These are phyloP conservation scores for Malurus melanocephalus DNA, from an alignment of 2,113 vertebrate species.

Conservation along the genomic window DNA sequence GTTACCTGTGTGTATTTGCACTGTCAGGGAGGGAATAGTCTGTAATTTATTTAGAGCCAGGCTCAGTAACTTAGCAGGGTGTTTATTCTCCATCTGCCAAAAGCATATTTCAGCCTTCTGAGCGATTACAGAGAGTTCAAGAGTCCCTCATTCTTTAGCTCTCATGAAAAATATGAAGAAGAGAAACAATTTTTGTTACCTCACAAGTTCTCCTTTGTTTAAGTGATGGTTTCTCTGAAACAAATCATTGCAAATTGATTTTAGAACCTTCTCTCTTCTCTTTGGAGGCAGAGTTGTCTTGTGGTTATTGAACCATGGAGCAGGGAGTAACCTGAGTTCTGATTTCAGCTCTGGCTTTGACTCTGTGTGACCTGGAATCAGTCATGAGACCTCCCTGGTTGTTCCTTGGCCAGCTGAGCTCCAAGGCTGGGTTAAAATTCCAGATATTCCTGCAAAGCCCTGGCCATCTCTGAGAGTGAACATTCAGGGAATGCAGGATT, in stretches of 20 bases:
- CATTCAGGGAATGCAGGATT: neutral
- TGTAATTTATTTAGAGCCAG: neutral
- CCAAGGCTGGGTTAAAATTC: neutral
- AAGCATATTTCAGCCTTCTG: neutral
- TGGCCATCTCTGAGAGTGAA: neutral
- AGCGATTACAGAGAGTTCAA: neutral
- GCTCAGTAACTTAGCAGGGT: neutral
- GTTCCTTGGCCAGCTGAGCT: neutral
- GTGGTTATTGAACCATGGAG: constrained; percentile 7
- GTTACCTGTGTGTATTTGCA: neutral
- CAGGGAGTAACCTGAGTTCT: neutral
- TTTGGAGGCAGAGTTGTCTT: constrained; percentile 16
- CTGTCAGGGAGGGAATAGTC: neutral
- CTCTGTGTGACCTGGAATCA: constrained; percentile 33
- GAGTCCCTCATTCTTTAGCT: neutral
- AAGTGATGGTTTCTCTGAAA: neutral
- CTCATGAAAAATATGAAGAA: neutral
- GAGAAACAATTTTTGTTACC: neutral
- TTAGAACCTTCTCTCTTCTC: neutral
- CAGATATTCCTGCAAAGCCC: neutral
- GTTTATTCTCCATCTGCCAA: neutral
- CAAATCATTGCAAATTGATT: constrained; percentile 30
- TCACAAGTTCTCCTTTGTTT: neutral
- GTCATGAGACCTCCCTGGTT: neutral
- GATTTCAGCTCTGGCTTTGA: constrained; percentile 12